Base-by-base conservation (phyloP, 2,888 invertebrate genomes). In the Unio delphinus region DNA sequence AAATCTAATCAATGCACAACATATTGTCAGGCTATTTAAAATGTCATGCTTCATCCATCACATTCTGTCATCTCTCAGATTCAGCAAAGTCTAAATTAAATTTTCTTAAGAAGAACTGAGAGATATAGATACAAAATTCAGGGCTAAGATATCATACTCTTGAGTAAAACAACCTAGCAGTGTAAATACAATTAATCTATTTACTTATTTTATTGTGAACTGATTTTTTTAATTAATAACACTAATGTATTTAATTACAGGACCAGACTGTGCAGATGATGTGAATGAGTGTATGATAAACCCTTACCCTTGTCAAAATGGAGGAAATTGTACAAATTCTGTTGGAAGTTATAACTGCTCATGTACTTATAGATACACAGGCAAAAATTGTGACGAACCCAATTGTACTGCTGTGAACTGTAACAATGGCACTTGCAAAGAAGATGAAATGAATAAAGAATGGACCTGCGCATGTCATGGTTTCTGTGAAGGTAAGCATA, bases 241-340 rank as follows among this genome's bases (percentile, higher is more conserved):
- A 66, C 30, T 66, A 17, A 56, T 58, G 6, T 73, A 11, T 69
- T 67, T 68, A 0, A 23, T 61, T 72, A 23, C 74, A 79, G 79
- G 80, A 4, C 61, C 64, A 17, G 68, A 76, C 61, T 83, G 83
- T 74, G 73, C 78, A 20, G 59, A 65, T 30, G 78, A 80, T 30
- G 72, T 78, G 11, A 68, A 83, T 63, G 80, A 83, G 66, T 80
- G 80, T 72, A 28, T 56, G 65, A 54, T 18, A 6, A 58, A 28
- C 2, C n/a, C 55, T 18, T 61, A 88, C 76, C 90, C 91, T 17
- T 93, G 93, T 77, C 80, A 88, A 66, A 92, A 93, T 80, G 90
- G 89, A 11, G 92, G 91, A 3, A 90, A 86, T 3, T 93, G 93
- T 80, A 80, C 90, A 15, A 90, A 91, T 86, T 86, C 86, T 30